These are phyloP conservation scores for Trachymyrmex cornetzi DNA, from an alignment of 1,140 invertebrate species.

Conservation along the genomic window DNA sequence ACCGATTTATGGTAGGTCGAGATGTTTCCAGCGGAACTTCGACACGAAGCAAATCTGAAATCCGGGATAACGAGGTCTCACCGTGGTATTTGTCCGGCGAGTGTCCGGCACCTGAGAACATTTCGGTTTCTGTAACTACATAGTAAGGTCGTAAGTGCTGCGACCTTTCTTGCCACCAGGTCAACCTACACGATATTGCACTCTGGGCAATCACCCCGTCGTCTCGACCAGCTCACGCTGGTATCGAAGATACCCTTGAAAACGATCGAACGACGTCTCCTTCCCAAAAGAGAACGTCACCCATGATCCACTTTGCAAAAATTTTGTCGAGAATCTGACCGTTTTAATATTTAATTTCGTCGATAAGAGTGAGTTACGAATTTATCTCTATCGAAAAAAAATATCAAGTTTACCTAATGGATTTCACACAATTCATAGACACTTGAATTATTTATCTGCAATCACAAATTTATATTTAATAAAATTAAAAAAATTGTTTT, in stretches of 20 bases:
- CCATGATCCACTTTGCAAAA: constrained; percentile 16
- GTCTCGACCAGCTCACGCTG: background rate
- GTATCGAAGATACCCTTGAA: constrained; percentile 51
- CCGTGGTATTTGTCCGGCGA: constrained; percentile 52
- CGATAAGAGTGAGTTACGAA: background rate
- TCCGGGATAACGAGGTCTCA: constrained; percentile 53
- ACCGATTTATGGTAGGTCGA: constrained; percentile 32
- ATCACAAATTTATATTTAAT: no score
- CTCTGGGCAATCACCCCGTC: constrained; percentile 31
- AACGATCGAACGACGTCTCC: constrained; percentile 27
- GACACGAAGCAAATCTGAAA: constrained; percentile 57
- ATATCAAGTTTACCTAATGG: background rate
- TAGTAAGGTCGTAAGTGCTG: constrained; percentile 56
- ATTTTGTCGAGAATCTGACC: background rate
- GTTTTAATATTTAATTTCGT: background rate
- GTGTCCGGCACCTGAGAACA: constrained; percentile 60
- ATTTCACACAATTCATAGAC: background rate
- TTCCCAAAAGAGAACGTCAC: background rate
- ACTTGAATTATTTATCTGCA: background rate
- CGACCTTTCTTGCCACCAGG: constrained; percentile 52
- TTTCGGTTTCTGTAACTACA: constrained; percentile 62
- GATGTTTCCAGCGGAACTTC: constrained; percentile 35
- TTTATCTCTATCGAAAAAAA: background rate
- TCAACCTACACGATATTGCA: constrained; percentile 57
- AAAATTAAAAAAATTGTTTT: no score